These are phyloP conservation scores for Callorhinus ursinus DNA, from an alignment of 2,113 vertebrate genomes.

Conservation along the genomic window DNA sequence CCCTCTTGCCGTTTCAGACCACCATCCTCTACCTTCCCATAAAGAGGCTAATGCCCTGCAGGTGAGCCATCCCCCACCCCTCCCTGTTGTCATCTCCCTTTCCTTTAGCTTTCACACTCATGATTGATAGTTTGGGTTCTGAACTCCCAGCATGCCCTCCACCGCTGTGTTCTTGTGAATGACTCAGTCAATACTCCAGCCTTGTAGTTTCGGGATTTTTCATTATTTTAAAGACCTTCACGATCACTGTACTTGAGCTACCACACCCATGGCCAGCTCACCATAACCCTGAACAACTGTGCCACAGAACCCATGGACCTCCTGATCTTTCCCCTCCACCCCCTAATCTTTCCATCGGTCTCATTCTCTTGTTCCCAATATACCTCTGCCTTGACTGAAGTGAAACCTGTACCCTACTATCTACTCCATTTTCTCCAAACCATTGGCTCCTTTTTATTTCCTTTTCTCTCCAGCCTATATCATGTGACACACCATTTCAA, in stretches of 20 bases:
- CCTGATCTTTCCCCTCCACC: neutral
- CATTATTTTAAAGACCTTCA: neutral
- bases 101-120: neutral
- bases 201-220: neutral
- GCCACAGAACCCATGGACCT: too few relatives aligned
- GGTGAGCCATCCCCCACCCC: too few relatives aligned
- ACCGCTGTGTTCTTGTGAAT: neutral
- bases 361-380: neutral
- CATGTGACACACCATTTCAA: neutral
- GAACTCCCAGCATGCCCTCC: neutral
- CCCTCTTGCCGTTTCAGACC: neutral
- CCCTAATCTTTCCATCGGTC: neutral
- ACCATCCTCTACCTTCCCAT: neutral
- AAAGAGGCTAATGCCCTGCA: neutral
- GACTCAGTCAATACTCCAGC: neutral
- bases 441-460: neutral
- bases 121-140: neutral
- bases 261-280: neutral
- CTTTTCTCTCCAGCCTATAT: neutral
- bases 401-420: neutral
- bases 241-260: neutral
- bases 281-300: neutral
- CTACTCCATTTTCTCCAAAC: neutral
- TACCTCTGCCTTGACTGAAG: neutral
- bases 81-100: too few relatives aligned